phyloP scores from a whole-genome alignment of 2,113 vertebrate genomes.

The Neolamprologus falcicula region DNA sequence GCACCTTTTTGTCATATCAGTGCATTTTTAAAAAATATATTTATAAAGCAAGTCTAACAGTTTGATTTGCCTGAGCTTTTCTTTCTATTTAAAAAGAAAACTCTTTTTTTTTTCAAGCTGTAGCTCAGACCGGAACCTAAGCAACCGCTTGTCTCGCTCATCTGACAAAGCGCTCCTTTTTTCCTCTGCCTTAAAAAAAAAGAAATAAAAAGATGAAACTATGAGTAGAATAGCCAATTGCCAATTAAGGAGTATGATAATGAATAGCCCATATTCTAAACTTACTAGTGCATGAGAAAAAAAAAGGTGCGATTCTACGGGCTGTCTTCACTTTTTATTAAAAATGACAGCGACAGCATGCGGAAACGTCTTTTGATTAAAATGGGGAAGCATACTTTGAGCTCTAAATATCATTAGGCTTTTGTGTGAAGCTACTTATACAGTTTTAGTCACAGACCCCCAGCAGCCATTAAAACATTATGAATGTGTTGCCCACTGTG shows the following conservation, averaged over 20 bases:
- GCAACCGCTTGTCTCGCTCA: background rate
- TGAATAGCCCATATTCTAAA: background rate
- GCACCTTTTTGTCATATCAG: background rate
- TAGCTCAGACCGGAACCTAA: background rate
- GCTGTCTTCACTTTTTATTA: conserved; percentile 26
- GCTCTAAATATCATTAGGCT: conserved; percentile 47
- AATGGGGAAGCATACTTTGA: background rate
- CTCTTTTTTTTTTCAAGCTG: background rate
- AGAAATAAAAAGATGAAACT: background rate
- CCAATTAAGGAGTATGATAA: background rate
- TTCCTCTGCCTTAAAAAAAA: background rate
- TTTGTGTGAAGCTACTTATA: conserved; percentile 3
- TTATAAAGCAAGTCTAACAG: background rate
- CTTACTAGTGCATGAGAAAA: background rate
- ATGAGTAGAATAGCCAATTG: background rate
- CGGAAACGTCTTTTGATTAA: conserved; percentile 32
- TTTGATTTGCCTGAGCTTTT: background rate
- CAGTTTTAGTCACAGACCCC: conserved; percentile 17
- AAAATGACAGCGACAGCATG: conserved; percentile 17
- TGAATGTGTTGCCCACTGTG: conserved; percentile 10
- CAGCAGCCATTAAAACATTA: conserved; percentile 27
- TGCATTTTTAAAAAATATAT: background rate
- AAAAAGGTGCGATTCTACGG: background rate
- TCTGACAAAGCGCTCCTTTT: background rate
- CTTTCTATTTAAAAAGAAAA: background rate